Evolutionary conservation across 2,797 vertebrate genomes (phyloP).

Genomic region (Varecia variegata): DNA sequence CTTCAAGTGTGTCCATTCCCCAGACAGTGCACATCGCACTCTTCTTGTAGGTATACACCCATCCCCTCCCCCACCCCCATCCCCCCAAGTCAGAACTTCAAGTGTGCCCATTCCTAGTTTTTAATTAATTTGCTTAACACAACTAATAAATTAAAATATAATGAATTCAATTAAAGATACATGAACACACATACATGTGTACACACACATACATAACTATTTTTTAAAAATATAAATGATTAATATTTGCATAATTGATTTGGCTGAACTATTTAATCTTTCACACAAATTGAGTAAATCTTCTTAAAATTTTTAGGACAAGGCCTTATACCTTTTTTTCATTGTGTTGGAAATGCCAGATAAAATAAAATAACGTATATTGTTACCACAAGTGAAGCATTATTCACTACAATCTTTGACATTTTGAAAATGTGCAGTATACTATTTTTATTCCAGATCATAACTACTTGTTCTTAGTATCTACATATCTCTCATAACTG

Average conservation of each 20-base stretch:
- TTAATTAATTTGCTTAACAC: background rate
- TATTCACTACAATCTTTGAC: background rate
- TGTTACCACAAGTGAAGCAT: background rate
- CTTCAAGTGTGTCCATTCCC: too few species aligned
- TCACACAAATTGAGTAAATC: background rate
- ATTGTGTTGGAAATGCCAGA: background rate
- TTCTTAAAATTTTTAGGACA: background rate
- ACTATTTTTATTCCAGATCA: background rate
- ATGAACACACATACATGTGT: background rate
- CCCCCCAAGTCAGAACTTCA: too few species aligned
- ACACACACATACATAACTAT: background rate
- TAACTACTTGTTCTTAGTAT: background rate
- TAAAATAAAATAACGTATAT: background rate
- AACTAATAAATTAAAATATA: background rate
- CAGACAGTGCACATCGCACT: too few species aligned
- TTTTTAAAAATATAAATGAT: background rate
- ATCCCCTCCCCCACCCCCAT: too few species aligned
- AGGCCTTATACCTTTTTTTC: background rate
- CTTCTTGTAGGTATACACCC: too few species aligned
- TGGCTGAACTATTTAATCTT: background rate
- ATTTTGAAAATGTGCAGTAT: background rate
- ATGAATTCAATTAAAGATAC: background rate
- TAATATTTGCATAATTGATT: background rate
- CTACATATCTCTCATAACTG: background rate
- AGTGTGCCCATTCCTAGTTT: background rate